phyloP scores from a whole-genome alignment of 1,140 invertebrate species.

The Orchestia grillus region DNA sequence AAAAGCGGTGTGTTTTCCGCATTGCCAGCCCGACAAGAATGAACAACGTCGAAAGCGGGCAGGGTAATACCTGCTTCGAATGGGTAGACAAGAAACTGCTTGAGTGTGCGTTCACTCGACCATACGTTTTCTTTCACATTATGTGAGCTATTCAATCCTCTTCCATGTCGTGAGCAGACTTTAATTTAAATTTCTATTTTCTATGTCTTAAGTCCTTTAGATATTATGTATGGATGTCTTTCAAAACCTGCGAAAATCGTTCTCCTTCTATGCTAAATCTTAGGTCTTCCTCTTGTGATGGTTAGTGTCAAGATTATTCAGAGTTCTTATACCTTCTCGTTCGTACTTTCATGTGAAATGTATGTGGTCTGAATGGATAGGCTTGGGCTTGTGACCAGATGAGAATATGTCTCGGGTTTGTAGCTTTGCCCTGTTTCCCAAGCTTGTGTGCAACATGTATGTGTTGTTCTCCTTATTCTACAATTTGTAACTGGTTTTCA shows the following conservation, averaged over 20 bases:
- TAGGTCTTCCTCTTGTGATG: background rate
- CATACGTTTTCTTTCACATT: background rate
- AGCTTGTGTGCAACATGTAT: too few relatives aligned
- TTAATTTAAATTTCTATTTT: background rate
- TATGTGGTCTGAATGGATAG: background rate
- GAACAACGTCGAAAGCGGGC: too few relatives aligned
- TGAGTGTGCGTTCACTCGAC: background rate
- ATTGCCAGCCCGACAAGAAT: background rate
- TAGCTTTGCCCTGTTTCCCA: background rate
- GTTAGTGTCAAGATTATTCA: background rate
- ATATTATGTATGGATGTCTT: background rate
- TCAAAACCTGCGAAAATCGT: background rate
- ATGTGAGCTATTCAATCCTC: background rate
- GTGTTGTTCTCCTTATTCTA: too few relatives aligned
- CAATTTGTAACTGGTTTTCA: too few relatives aligned
- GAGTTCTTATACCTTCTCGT: background rate
- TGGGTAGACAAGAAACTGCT: background rate
- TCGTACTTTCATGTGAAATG: background rate
- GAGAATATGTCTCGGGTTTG: background rate
- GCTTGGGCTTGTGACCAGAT: background rate
- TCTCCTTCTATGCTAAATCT: background rate
- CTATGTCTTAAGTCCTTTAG: background rate
- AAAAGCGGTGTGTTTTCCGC: background rate
- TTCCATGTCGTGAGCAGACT: background rate
- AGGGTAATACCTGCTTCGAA: background rate